phyloP scores from a whole-genome alignment of 2,113 vertebrate species.

The Rallus limicola region DNA sequence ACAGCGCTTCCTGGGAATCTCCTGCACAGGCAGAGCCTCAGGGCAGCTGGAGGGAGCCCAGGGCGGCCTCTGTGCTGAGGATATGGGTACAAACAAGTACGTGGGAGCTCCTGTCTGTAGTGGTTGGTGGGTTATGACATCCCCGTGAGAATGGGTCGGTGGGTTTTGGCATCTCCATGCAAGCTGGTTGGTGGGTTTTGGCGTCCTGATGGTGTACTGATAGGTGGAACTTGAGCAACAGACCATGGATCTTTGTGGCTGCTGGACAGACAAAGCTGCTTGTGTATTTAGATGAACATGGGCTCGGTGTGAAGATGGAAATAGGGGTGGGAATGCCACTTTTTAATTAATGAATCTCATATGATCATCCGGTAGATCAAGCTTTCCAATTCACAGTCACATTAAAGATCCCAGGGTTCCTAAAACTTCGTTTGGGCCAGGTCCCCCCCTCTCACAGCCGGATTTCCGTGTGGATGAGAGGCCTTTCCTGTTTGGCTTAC shows the following conservation, averaged over 20 bases:
- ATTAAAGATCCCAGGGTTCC: neutral
- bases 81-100: neutral
- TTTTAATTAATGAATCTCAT: neutral
- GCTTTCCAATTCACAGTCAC: neutral
- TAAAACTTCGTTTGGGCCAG: neutral
- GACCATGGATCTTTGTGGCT: neutral
- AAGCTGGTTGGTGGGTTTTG: neutral
- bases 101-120: neutral
- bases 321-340: neutral
- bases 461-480: neutral
- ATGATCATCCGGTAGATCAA: neutral
- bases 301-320: neutral
- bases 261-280: neutral
- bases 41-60: fast-evolving
- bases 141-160: fast-evolving
- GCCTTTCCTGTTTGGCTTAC: conserved; percentile 5
- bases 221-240: neutral
- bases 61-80: neutral
- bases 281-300: neutral
- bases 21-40: neutral
- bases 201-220: fast-evolving
- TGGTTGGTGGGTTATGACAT: neutral
- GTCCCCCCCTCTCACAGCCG: neutral
- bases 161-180: neutral
- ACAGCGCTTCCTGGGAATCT: neutral